Evolutionary conservation across 2,797 vertebrate genomes (phyloP).

Genomic region (Muscicapa striata): DNA sequence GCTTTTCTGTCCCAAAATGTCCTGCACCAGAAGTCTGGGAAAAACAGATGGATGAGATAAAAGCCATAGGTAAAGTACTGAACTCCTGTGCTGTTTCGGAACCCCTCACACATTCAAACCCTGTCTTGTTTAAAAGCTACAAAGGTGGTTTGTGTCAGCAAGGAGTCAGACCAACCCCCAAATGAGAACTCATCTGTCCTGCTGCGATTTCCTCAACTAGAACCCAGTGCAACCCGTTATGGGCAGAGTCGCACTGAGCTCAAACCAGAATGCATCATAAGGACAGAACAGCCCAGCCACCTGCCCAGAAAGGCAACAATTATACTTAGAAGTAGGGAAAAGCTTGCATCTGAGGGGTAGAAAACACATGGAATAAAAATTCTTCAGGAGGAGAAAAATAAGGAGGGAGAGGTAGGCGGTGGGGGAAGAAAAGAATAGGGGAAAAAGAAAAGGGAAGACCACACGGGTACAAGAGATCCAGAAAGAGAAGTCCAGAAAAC

Average conservation of each 20-base stretch:
- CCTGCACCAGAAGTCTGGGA: background rate
- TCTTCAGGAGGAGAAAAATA: background rate
- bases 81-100: background rate
- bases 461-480: background rate
- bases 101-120: background rate
- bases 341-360: background rate
- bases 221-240: background rate
- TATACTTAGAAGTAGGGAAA: background rate
- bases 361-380: background rate
- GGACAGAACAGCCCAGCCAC: background rate
- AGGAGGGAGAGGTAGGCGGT: background rate
- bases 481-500: background rate
- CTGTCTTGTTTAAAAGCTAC: background rate
- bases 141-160: background rate
- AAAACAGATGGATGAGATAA: background rate
- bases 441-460: background rate
- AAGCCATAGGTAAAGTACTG: background rate
- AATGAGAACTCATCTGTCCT: background rate
- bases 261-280: background rate
- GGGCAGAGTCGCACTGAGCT: background rate
- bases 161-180: background rate
- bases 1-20: background rate
- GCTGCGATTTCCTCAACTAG: background rate
- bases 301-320: background rate
- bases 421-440: background rate